These are phyloP conservation scores for Spodoptera exigua DNA, from an alignment of 2,888 invertebrate species.

Conservation along the genomic window DNA sequence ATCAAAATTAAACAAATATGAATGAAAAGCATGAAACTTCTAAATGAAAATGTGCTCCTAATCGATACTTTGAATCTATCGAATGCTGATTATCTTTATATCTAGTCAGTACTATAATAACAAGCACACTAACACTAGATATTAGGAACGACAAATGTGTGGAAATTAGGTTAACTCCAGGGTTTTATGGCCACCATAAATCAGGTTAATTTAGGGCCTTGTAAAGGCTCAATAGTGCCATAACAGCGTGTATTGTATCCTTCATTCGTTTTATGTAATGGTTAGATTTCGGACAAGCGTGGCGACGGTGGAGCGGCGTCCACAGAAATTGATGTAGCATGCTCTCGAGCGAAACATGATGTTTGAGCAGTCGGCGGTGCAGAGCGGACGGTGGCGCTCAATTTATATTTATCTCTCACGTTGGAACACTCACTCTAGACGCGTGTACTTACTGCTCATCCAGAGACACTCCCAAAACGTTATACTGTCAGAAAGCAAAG, in stretches of 20 bases:
- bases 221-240: slow-evolving; percentile 32
- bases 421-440: slow-evolving; percentile 61
- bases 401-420: slow-evolving; percentile 79
- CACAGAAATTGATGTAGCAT: slow-evolving; percentile 42
- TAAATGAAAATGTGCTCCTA: slow-evolving; percentile 40
- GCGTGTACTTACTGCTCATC: slow-evolving; percentile 81
- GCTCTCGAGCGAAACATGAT: slow-evolving; percentile 35
- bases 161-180: slow-evolving; percentile 49
- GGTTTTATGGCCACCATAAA: slow-evolving; percentile 45
- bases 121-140: slow-evolving; percentile 7
- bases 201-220: slow-evolving; percentile 43
- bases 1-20: not conserved
- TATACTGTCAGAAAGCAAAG: slow-evolving; percentile 51
- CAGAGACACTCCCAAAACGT: slow-evolving; percentile 68
- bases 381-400: slow-evolving; percentile 63
- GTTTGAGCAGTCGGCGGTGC: slow-evolving; percentile 37
- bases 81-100: slow-evolving; percentile 16
- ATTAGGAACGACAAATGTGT: slow-evolving; percentile 38
- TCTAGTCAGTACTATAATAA: slow-evolving; percentile 11
- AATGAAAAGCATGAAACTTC: slow-evolving; percentile 1
- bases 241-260: slow-evolving; percentile 29
- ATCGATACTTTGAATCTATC: slow-evolving; percentile 36
- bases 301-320: slow-evolving; percentile 33
- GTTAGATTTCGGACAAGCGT: slow-evolving; percentile 28
- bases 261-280: slow-evolving; percentile 45